Evolutionary conservation across 2,888 invertebrate species (phyloP).

Genomic region (Drosophila recens): DNA sequence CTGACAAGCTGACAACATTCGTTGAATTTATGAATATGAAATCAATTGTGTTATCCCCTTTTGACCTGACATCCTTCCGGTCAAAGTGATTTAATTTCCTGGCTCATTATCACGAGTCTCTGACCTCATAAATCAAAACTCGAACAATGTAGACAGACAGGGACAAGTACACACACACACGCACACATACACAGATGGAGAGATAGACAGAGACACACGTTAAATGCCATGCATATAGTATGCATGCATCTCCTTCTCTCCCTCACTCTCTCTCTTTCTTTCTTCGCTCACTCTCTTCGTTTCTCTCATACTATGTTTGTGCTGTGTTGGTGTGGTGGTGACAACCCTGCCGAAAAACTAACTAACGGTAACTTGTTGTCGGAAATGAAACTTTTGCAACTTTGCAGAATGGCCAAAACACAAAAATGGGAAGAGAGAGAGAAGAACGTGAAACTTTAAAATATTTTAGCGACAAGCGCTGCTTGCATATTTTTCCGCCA

Average conservation of each 20-base stretch:
- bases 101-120: conserved; percentile 82
- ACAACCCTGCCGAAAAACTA: conserved; percentile 74
- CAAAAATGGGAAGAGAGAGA: conserved; percentile 22
- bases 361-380: conserved; percentile 81
- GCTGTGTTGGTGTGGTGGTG: conserved; percentile 58
- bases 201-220: conserved; percentile 61
- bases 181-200: conserved; percentile 9
- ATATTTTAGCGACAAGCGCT: conserved; percentile 66
- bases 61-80: conserved; percentile 82
- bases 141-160: conserved; percentile 63
- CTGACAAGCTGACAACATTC: conserved; percentile 70
- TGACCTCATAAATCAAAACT: conserved; percentile 81
- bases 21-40: conserved; percentile 81
- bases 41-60: conserved; percentile 81
- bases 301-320: conserved; percentile 11
- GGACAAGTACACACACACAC: conserved; percentile 27
- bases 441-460: conserved; percentile 64
- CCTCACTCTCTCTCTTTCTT: conserved; percentile 10
- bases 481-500: conserved; percentile 54
- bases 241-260: conserved; percentile 34
- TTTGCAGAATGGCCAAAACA: conserved; percentile 48
- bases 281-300: conserved; percentile 5
- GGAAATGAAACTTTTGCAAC: conserved; percentile 81
- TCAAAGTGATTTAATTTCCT: conserved; percentile 83
- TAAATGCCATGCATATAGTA: conserved; percentile 64